These are phyloP conservation scores for Dyspetes luteomarginatus DNA, from an alignment of 2,888 invertebrate species.

Conservation along the genomic window DNA sequence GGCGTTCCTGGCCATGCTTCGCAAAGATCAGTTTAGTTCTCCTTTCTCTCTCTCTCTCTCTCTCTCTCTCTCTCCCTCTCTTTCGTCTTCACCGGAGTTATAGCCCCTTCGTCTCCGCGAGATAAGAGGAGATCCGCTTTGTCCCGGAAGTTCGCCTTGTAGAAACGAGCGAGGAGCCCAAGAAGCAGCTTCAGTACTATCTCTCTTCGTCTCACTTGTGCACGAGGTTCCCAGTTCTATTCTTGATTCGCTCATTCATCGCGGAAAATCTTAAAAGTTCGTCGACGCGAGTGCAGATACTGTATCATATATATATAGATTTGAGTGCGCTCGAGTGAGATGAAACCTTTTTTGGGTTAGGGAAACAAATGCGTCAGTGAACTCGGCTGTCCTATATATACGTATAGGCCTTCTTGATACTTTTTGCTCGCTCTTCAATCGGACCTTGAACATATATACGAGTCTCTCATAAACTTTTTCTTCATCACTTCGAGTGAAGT, in stretches of 20 bases:
- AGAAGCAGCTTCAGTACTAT: constrained; percentile 1
- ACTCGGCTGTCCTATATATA: constrained; percentile 6
- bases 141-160: constrained; percentile 59
- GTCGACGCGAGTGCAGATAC: constrained; percentile 36
- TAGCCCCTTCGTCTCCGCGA: constrained; percentile 55
- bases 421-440: constrained; percentile 25
- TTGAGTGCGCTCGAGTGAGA: neutral
- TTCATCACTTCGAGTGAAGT: constrained; percentile 8
- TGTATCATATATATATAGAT: neutral
- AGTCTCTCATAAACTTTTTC: constrained; percentile 9
- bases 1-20: constrained; percentile 17
- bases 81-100: constrained; percentile 2
- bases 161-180: constrained; percentile 33
- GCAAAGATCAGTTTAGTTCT: neutral
- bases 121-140: constrained; percentile 62
- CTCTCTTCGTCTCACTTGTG: constrained; percentile 5
- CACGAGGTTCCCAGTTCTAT: constrained; percentile 27
- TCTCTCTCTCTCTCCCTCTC: constrained; percentile 18
- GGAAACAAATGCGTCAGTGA: too few species aligned
- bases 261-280: constrained; percentile 62
- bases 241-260: constrained; percentile 62
- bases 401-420: constrained; percentile 15
- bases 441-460: neutral
- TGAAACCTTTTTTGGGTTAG: constrained; percentile 38
- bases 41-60: constrained; percentile 53